These are phyloP conservation scores for Plumapathes pennacea DNA, from an alignment of 92 coral and sea anemone species.

Conservation along the genomic window DNA sequence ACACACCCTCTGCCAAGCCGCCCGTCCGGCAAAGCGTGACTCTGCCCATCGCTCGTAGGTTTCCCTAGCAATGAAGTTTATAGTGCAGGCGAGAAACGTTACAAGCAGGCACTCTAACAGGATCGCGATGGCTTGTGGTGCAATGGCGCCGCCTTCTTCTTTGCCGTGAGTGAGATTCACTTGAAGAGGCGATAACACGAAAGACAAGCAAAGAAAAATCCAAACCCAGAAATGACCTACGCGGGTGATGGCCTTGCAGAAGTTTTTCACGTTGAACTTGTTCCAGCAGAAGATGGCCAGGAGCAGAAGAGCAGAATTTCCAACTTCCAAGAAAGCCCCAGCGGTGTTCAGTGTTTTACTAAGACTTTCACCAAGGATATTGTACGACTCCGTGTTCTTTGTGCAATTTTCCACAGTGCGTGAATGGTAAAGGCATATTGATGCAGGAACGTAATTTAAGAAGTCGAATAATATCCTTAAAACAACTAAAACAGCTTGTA, in stretches of 20 bases:
- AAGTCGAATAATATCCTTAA: slow-evolving; percentile 42
- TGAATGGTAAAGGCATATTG: slow-evolving; percentile 54
- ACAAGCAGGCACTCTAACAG: slow-evolving; percentile 23
- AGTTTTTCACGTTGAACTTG: slow-evolving; percentile 35
- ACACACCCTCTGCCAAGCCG: too few species aligned
- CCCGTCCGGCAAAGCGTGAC: too few species aligned
- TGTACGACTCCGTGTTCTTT: too few species aligned
- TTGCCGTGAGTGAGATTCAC: slow-evolving; percentile 8
- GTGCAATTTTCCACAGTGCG: too few species aligned
- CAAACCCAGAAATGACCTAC: slow-evolving; percentile 68
- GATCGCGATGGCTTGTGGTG: slow-evolving; percentile 16
- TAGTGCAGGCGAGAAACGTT: slow-evolving; percentile 45
- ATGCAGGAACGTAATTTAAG: slow-evolving; percentile 36
- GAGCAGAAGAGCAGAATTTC: slow-evolving; percentile 14
- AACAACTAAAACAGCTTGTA: slow-evolving; percentile 34
- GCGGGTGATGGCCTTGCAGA: slow-evolving; percentile 26
- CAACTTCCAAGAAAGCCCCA: slow-evolving; percentile 57
- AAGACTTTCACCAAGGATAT: too few species aligned
- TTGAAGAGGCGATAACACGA: slow-evolving; percentile 6
- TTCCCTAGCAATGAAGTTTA: slow-evolving; percentile 54
- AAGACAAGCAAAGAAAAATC: slow-evolving; percentile 13
- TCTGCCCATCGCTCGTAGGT: slow-evolving; percentile 42
- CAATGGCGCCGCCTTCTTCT: slow-evolving; percentile 1
- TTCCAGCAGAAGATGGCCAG: slow-evolving; percentile 52
- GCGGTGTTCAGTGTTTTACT: slow-evolving; percentile 38